Percentiles rank a stretch among this genome's conserved stretches.
Conservation (phyloP, 2,888 invertebrate species). For the Tipula unca region DNA sequence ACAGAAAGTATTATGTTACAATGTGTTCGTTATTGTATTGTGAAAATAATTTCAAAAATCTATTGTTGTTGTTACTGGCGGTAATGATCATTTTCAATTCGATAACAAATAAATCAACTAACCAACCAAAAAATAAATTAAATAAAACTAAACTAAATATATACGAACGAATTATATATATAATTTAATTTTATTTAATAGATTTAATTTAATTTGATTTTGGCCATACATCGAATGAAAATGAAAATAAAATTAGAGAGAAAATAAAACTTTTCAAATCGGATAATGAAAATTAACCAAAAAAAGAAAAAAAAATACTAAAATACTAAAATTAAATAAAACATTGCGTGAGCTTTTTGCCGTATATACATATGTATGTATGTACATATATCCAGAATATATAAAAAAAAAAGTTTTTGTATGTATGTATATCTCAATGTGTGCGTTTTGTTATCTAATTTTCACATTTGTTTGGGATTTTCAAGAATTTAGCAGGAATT, state of each 20-base stretch:
- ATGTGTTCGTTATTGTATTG: too few relatives aligned
- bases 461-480: constrained; percentile 8
- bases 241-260: not conserved
- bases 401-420: not conserved
- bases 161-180: not conserved
- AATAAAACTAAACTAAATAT: not conserved
- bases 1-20: too few relatives aligned
- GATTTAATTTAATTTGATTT: not conserved
- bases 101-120: not conserved
- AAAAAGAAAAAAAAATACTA: not conserved
- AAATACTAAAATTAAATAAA: not conserved
- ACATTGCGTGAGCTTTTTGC: not conserved
- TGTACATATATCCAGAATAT: not conserved
- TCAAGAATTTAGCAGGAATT: constrained; percentile 8
- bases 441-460: not conserved
- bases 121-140: not conserved
- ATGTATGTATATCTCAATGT: not conserved
- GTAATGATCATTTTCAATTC: not conserved
- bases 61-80: not conserved
- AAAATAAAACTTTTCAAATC: not conserved
- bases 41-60: not conserved
- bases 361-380: not conserved
- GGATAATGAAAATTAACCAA: not conserved
- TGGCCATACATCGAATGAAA: not conserved
- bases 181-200: constrained; percentile 8